phyloP scores from a whole-genome alignment of 2,888 invertebrate genomes.

The Oligia latruncula region DNA sequence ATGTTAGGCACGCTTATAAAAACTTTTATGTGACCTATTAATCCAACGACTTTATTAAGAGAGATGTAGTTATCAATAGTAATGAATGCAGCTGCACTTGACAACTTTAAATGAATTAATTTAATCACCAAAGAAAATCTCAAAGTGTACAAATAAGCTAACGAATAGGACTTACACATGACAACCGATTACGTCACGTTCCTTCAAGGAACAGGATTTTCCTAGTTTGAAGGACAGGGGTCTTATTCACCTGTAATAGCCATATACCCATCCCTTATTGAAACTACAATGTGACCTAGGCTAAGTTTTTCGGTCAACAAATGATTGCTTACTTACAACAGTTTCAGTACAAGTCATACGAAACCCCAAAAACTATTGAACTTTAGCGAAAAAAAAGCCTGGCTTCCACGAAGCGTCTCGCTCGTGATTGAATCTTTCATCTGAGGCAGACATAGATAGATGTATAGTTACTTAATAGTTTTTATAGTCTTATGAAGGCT shows the following conservation, averaged over 20 bases:
- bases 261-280: too few relatives aligned
- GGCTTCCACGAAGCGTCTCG: conserved; percentile 83
- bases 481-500: conserved; percentile 75
- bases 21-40: conserved; percentile 14
- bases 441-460: conserved; percentile 76
- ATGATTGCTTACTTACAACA: not conserved
- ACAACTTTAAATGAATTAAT: not conserved
- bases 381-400: conserved; percentile 75
- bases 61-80: conserved; percentile 23
- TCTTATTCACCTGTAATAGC: not conserved
- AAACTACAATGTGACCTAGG: not conserved
- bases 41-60: conserved; percentile 35
- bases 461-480: conserved; percentile 78
- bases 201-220: not conserved
- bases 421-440: conserved; percentile 87
- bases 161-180: not conserved
- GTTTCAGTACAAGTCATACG: conserved; percentile 40
- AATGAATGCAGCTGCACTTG: conserved; percentile 1
- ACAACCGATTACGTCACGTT: not conserved
- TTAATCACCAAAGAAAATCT: not conserved
- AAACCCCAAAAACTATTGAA: conserved; percentile 79
- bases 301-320: not conserved
- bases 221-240: not conserved
- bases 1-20: conserved; percentile 11
- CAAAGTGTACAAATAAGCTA: not conserved